Conservation (phyloP, 2,888 invertebrate species). For the Meliscaeva auricollis region DNA sequence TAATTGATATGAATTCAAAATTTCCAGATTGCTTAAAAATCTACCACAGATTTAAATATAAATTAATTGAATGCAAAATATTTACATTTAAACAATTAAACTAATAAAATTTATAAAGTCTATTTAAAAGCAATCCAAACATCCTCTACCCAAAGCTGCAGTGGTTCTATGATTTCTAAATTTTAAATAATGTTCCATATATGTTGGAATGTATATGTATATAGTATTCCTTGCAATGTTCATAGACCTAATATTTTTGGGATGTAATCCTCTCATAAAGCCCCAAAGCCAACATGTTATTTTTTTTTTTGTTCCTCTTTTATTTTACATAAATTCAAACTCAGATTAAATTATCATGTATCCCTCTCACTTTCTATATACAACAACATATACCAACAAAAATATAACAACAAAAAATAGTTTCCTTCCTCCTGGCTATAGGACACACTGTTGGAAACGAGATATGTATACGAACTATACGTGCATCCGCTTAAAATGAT, state of each 20-base stretch:
- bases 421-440: not conserved
- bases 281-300: not conserved
- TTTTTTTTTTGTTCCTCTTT: not conserved
- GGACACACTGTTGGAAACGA: not conserved
- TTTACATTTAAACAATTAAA: not conserved
- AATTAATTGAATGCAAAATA: not conserved
- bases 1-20: no score
- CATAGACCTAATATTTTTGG: not conserved
- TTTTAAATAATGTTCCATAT: no score
- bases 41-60: no score
- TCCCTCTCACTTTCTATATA: not conserved
- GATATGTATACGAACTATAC: not conserved
- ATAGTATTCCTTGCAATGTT: not conserved
- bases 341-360: not conserved
- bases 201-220: not conserved
- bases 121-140: no score
- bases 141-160: no score
- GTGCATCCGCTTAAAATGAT: slow-evolving; percentile 33
- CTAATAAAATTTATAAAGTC: no score
- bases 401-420: not conserved
- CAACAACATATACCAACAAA: not conserved
- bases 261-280: not conserved
- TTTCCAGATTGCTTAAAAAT: no score
- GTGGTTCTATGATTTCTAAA: no score
- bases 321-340: not conserved